Evolutionary conservation across 2,113 vertebrate species (phyloP), one percentile per base, ranked within the genome.

Genomic region (Chamaetylas fuelleborni): DNA sequence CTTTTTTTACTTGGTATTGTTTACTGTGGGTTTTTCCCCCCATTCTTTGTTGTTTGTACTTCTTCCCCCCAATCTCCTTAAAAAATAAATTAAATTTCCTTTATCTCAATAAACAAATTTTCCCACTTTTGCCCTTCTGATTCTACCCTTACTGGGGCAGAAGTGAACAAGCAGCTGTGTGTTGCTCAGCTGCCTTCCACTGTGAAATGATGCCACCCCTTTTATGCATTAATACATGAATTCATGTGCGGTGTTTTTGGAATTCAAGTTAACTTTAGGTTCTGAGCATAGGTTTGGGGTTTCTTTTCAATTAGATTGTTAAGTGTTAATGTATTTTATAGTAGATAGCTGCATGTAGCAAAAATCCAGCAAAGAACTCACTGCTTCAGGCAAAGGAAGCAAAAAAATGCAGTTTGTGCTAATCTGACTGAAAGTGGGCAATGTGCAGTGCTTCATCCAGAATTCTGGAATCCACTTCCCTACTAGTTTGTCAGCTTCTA

Each of bases 41-140:
- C 10, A 8, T 8, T 10, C 42, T 58, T 43, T 79, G 10, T n/a
- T 56, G 25, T 42, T 73, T 40, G 8, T 24, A 51, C 42, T 77
- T n/a, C 31, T 72, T 38, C 2, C 1, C 9, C 5, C 5, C 0
- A 3, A 3, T 3, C 1, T 3, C 25, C 25, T 80, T 20, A 53
- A 51, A 57, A 57, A 29, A 13, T 8, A 13, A 51, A 15, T 29
- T 28, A 57, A 34, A 74, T 9, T 45, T 22, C 25, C 17, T 67
- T 64, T 62, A 25, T 78, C 36, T 70, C 36, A 53, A 48, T 11
- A 14, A 24, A 71, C n/a, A 65, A 79, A 4, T 62, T 86, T 91
- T 83, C 53, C 10, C 20, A 57, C 16, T 67, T 86, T 24, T 31
- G 48, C 20, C 18, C 20, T 57, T 56, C 70, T 65, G 26, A 78